Evolutionary conservation across 2,113 vertebrate genomes (phyloP).

Genomic region (Pterocles burchelli): DNA sequence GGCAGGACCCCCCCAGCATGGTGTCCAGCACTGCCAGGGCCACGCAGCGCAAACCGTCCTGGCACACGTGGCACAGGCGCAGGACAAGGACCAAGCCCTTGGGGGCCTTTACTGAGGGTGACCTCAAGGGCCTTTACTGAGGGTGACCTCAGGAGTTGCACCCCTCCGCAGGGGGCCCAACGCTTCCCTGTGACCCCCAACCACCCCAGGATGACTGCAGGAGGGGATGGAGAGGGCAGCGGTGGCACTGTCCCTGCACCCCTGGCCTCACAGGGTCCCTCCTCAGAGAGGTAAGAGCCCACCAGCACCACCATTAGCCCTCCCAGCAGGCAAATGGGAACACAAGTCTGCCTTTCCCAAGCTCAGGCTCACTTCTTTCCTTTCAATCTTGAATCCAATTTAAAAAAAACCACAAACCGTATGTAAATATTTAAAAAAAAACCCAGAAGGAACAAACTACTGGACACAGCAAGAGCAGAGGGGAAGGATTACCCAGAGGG

Average conservation of each 20-base stretch:
- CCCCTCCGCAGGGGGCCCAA: rapidly evolving
- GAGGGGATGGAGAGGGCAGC: neutral
- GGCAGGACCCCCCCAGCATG: neutral
- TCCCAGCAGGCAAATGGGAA: neutral
- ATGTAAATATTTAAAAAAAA: neutral
- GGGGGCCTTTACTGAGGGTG: neutral
- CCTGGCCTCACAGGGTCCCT: neutral
- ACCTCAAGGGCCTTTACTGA: neutral
- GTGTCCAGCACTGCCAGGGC: rapidly evolving
- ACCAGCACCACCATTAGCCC: neutral
- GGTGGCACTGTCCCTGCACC: neutral
- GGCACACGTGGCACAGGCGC: neutral
- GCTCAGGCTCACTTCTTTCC: neutral
- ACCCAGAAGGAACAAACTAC: neutral
- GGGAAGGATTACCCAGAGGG: neutral
- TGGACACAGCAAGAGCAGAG: neutral
- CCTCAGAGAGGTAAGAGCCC: neutral
- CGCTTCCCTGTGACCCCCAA: neutral
- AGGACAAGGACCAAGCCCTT: neutral
- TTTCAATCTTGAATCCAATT: neutral
- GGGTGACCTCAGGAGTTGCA: neutral
- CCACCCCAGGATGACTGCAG: rapidly evolving
- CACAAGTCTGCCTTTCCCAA: neutral
- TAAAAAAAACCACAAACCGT: rapidly evolving
- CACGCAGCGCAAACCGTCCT: neutral